Evolutionary conservation across 2,888 invertebrate genomes (phyloP), one percentile per base, ranked within the genome.

Genomic region (Nymphalis c-album): DNA sequence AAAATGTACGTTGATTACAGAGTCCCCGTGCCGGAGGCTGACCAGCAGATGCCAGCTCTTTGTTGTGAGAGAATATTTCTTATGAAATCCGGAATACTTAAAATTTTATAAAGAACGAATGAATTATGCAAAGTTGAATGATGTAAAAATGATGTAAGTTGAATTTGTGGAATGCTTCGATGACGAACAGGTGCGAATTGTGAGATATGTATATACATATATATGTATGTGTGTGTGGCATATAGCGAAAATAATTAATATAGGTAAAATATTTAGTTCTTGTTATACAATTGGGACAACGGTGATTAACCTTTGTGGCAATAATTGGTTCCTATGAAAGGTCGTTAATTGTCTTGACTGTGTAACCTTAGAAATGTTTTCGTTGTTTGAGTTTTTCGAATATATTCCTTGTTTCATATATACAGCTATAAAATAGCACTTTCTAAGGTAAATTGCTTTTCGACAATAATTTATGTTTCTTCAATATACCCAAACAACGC

Each of bases 1-100:
- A 86, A 86, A 91, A 91, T 86, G 88, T 83, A 83, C 79, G 83
- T 80, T 91, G 90, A 91, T 91, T 91, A 88, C 86, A 89, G 85
- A 80, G 79, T 76, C 79, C 76, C 72, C 76, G 72, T 69, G 85
- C 85, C 85, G 74, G 80, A 74, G 86, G 88, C 88, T 80, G 78
- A 77, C 76, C 81, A 80, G 82, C 90, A 88, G 88, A 89, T 90
- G 88, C 86, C 82, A 73, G 79, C 80, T 84, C 85, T 86, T 85
- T 85, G 85, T 87, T 82, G 53, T 55, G 77, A 76, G 78, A 77
- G 76, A 77, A 71, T 72, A 74, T 75, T 76, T 80, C 79, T 64
- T 81, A 76, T 74, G 79, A 77, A 83, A 81, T 78, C 80, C 77
- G 76, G 78, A 81, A 81, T 83, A 64, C 58, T 74, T 55, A n/a